Conservation (phyloP, 1,140 invertebrate species). For the Tetramorium simillimum region DNA sequence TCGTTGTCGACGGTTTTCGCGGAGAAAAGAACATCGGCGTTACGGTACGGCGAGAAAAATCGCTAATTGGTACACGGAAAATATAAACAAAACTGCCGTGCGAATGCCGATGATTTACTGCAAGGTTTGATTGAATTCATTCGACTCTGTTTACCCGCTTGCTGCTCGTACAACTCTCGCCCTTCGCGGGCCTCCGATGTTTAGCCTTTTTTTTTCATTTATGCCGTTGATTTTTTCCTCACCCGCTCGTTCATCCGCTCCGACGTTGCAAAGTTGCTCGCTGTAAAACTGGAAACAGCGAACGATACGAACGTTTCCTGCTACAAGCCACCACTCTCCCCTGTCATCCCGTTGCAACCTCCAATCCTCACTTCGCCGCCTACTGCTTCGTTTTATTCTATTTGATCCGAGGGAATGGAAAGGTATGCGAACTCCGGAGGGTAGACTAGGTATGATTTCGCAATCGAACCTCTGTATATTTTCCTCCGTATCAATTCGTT, state of each 20-base stretch:
- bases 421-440: conserved; percentile 53
- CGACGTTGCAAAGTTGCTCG: conserved; percentile 68
- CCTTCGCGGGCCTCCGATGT: conserved; percentile 61
- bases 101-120: conserved; percentile 80
- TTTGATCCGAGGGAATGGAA: conserved; percentile 69
- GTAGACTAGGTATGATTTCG: conserved; percentile 74
- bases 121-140: conserved; percentile 82
- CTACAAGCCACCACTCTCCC: conserved; percentile 49
- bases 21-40: conserved; percentile 32
- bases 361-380: conserved; percentile 53
- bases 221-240: conserved; percentile 68
- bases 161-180: conserved; percentile 36
- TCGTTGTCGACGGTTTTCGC: conserved; percentile 22
- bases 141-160: conserved; percentile 74
- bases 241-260: conserved; percentile 63
- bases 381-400: conserved; percentile 73
- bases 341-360: conserved; percentile 47
- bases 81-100: conserved; percentile 76
- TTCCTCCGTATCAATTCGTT: conserved; percentile 76
- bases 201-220: conserved; percentile 67
- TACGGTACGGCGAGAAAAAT: conserved; percentile 55
- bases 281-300: conserved; percentile 74
- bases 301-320: conserved; percentile 69
- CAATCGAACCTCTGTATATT: conserved; percentile 75
- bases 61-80: conserved; percentile 79